Evolutionary conservation across 2,888 invertebrate genomes (phyloP).

Genomic region (Schizaphis graminum): DNA sequence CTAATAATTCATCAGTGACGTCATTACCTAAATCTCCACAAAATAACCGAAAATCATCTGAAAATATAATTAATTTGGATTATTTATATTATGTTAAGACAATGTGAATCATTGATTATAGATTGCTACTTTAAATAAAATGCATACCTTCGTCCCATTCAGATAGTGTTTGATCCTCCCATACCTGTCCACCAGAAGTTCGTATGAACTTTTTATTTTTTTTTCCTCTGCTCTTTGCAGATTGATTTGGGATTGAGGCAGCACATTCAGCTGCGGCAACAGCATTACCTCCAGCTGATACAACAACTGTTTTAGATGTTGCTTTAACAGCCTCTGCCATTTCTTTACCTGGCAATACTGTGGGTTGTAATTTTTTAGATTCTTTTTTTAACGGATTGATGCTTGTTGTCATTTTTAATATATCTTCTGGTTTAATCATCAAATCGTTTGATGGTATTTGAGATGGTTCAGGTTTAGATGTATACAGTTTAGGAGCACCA

Average conservation of each 20-base stretch:
- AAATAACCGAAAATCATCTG: slow-evolving; percentile 97
- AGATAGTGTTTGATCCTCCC: slow-evolving; percentile 94
- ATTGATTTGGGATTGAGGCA: slow-evolving; percentile 56
- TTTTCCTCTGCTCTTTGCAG: slow-evolving; percentile 72
- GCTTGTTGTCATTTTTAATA: slow-evolving; percentile 53
- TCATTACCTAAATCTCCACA: slow-evolving; percentile 99
- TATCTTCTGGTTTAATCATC: slow-evolving; percentile 68
- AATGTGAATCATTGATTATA: background rate
- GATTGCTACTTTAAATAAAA: background rate
- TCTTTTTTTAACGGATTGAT: slow-evolving; percentile 64
- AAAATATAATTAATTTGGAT: slow-evolving; percentile 65
- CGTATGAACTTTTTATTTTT: slow-evolving; percentile 84
- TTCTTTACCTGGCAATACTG: slow-evolving; percentile 66
- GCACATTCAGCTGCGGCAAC: slow-evolving; percentile 63
- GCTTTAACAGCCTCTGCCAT: slow-evolving; percentile 68
- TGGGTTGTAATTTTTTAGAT: slow-evolving; percentile 62
- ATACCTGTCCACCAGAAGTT: slow-evolving; percentile 92
- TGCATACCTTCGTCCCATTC: slow-evolving; percentile 91
- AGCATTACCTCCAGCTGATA: slow-evolving; percentile 57
- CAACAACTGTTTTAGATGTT: slow-evolving; percentile 65
- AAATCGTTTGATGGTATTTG: slow-evolving; percentile 68
- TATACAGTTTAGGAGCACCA: slow-evolving; percentile 72
- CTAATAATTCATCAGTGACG: slow-evolving; percentile 97
- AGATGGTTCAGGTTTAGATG: slow-evolving; percentile 71
- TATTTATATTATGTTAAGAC: background rate